phyloP scores from a whole-genome alignment of 2,888 invertebrate genomes.

The Leuctra nigra region DNA sequence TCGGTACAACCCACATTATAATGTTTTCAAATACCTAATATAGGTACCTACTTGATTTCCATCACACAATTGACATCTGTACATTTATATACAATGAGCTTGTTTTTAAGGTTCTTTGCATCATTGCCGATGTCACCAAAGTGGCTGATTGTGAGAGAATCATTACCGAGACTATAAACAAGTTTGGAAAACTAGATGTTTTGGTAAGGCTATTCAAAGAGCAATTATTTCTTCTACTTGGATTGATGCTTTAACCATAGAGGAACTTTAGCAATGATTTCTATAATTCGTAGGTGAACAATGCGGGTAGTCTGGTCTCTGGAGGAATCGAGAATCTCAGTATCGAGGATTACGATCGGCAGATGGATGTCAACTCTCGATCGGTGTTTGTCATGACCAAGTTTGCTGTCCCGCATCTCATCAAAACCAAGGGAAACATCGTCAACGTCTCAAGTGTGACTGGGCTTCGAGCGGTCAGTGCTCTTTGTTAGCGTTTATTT shows the following conservation, averaged over 20 bases:
- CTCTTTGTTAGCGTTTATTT: neutral
- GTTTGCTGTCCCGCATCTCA: slow-evolving; percentile 45
- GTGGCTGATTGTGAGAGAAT: slow-evolving; percentile 30
- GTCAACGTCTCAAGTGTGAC: slow-evolving; percentile 53
- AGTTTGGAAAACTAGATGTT: slow-evolving; percentile 36
- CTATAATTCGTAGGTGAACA: slow-evolving; percentile 26
- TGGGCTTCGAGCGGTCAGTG: slow-evolving; percentile 46
- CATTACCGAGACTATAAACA: slow-evolving; percentile 35
- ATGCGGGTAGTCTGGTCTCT: slow-evolving; percentile 43
- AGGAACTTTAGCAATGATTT: too few relatives aligned
- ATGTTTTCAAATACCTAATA: too few relatives aligned
- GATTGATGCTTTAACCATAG: neutral
- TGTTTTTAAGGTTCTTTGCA: slow-evolving; percentile 9
- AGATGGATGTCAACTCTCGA: slow-evolving; percentile 48
- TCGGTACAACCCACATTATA: neutral
- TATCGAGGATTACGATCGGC: slow-evolving; percentile 45
- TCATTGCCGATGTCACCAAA: slow-evolving; percentile 19
- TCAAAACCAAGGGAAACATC: slow-evolving; percentile 40
- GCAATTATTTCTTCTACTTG: neutral
- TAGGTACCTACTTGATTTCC: too few relatives aligned
- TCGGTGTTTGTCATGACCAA: slow-evolving; percentile 41
- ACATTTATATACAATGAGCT: too few relatives aligned
- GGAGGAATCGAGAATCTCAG: slow-evolving; percentile 46
- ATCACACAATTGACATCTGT: too few relatives aligned
- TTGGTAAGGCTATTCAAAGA: slow-evolving; percentile 40